A percentile compares a stretch with the other conserved stretches of the same genome.
phyloP scores from a whole-genome alignment of 2,888 invertebrate genomes.

The Scotopteryx bipunctaria region DNA sequence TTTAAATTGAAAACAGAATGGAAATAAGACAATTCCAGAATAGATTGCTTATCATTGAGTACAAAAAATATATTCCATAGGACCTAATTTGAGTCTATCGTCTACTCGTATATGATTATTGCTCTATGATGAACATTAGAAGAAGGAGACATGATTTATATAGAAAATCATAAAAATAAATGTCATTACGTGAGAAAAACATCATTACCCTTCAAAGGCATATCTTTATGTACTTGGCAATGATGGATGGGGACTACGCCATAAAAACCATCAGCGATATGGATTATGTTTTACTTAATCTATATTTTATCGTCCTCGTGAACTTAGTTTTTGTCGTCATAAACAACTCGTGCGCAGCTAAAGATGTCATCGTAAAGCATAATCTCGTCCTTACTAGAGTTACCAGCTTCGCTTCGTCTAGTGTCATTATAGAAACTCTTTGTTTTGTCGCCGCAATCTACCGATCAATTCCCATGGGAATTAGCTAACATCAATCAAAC shows the following conservation, averaged over 20 bases:
- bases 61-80: slow-evolving; percentile 14
- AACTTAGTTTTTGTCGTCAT: slow-evolving; percentile 53
- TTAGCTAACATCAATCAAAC: slow-evolving; percentile 34
- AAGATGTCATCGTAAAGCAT: slow-evolving; percentile 49
- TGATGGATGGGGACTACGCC: slow-evolving; percentile 47
- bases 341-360: slow-evolving; percentile 48
- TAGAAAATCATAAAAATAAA: slow-evolving; percentile 19
- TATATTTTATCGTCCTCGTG: slow-evolving; percentile 42
- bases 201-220: slow-evolving; percentile 36
- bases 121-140: slow-evolving; percentile 14
- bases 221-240: slow-evolving; percentile 37
- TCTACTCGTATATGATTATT: slow-evolving; percentile 14
- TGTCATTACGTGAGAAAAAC: slow-evolving; percentile 27
- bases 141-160: slow-evolving; percentile 19
- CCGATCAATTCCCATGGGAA: slow-evolving; percentile 29
- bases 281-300: slow-evolving; percentile 46
- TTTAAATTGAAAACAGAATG: slow-evolving; percentile 30
- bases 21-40: slow-evolving; percentile 25
- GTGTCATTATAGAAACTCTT: slow-evolving; percentile 36
- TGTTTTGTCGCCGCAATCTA: slow-evolving; percentile 37
- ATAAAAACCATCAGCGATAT: slow-evolving; percentile 41
- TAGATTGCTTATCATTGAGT: slow-evolving; percentile 21
- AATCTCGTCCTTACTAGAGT: slow-evolving; percentile 36
- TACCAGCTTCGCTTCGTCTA: slow-evolving; percentile 21
- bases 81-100: slow-evolving; percentile 7